phyloP scores from a whole-genome alignment of 2,113 vertebrate species.

The Otocyon megalotis region DNA sequence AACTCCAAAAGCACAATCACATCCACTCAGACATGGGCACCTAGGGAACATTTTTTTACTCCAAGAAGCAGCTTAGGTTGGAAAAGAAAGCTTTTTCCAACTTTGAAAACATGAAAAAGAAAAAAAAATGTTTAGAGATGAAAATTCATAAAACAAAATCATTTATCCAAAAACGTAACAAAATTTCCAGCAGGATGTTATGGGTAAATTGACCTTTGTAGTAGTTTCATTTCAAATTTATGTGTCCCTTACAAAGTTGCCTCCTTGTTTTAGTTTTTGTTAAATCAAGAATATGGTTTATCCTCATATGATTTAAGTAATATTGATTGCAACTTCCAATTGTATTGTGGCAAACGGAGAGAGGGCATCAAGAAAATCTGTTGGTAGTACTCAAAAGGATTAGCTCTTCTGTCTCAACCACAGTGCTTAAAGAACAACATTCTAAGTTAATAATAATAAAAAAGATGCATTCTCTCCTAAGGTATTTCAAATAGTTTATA shows the following conservation, averaged over 20 bases:
- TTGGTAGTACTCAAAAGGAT: neutral
- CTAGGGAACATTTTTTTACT: neutral
- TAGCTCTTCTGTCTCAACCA: neutral
- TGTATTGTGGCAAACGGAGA: slow-evolving; percentile 5
- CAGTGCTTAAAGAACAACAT: slow-evolving; percentile 23
- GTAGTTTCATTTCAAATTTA: slow-evolving; percentile 25
- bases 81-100: slow-evolving; percentile 38
- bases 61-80: neutral
- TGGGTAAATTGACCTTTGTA: slow-evolving; percentile 16
- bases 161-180: slow-evolving; percentile 47
- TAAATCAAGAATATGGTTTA: slow-evolving; percentile 41
- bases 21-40: neutral
- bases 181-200: slow-evolving; percentile 12
- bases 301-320: neutral
- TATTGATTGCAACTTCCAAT: neutral
- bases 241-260: neutral
- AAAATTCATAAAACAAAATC: slow-evolving; percentile 55
- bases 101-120: neutral
- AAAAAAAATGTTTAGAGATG: neutral
- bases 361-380: neutral
- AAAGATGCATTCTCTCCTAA: neutral
- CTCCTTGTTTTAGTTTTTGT: slow-evolving; percentile 50
- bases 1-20: neutral
- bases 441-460: slow-evolving; percentile 32
- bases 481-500: slow-evolving; percentile 42